Evolutionary conservation across 2,797 vertebrate species (phyloP), one percentile per base, ranked within the genome.

Genomic region (Dallia pectoralis): DNA sequence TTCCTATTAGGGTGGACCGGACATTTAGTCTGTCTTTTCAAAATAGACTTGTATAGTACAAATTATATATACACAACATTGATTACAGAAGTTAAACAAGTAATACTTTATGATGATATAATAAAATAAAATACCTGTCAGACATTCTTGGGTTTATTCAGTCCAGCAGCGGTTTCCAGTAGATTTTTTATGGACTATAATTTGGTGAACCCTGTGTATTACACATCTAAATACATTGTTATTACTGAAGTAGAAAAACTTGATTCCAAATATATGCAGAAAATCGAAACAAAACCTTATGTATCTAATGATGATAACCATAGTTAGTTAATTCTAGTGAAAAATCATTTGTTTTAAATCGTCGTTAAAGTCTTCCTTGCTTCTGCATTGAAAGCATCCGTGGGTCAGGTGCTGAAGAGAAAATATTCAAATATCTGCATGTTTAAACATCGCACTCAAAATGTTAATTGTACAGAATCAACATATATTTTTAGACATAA

Each of bases 101-200:
- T 25, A 16, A 64, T 64, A 19, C 22, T 18, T 29, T 6, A 32
- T 64, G 62, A 40, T 30, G 25, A 71, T 66, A 56, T 15, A 71
- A 79, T 9, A 65, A 53, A 27, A 18, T 32, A 69, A 33, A 71
- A 64, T 77, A 85, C 84, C 83, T 81, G 68, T 85, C 77, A 27
- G 82, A 86, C 86, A 87, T 86, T 56, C 62, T 77, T 74, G 68
- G 48, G 67, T 29, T 14, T 18, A 44, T 44, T 44, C 40, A 67
- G 29, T 73, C 30, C 59, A 69, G 6, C n/a, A 44, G 6, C 56
- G 22, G 51, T 59, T 59, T 49, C 53, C 66, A n/a, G 32, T 49
- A n/a, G n/a, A 66, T 33, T 36, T 30, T 48, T 27, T 22, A 74
- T 29, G 40, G 3, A 6, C 30, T 70, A 29, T n/a, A 33, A 32